Conservation (phyloP, 2,888 invertebrate genomes). For the Timema podura region DNA sequence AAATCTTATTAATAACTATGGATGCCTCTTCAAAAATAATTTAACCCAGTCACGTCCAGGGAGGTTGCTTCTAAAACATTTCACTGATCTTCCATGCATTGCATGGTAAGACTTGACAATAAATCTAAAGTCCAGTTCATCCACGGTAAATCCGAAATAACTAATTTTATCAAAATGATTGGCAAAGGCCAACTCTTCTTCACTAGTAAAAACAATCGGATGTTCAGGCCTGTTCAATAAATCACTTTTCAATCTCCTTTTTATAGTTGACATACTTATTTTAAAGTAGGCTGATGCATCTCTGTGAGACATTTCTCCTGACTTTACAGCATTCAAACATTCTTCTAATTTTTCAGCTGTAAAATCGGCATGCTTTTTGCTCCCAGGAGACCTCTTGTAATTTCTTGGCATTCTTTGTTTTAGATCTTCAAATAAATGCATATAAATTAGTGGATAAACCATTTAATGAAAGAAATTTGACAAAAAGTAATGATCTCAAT, state of each 20-base stretch:
- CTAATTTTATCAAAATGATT: neutral
- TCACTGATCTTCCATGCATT: slow-evolving; percentile 25
- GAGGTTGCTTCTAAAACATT: slow-evolving; percentile 34
- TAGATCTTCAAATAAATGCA: neutral
- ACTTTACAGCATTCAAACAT: slow-evolving; percentile 7
- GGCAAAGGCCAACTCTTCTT: neutral
- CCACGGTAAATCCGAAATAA: slow-evolving; percentile 35
- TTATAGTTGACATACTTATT: neutral
- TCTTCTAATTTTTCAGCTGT: neutral
- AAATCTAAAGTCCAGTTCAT: slow-evolving; percentile 29
- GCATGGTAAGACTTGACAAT: slow-evolving; percentile 32
- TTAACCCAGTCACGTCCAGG: slow-evolving; percentile 36
- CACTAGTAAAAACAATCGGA: slow-evolving; percentile 4
- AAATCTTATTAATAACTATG: slow-evolving; percentile 26
- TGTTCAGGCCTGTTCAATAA: neutral
- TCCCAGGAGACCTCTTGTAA: slow-evolving; percentile 7
- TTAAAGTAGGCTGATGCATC: neutral
- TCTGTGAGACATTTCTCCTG: neutral
- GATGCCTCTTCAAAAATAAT: slow-evolving; percentile 28
- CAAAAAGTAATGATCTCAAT: neutral
- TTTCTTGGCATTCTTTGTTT: neutral
- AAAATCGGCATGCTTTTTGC: neutral
- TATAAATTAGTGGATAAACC: neutral
- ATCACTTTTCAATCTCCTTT: neutral
- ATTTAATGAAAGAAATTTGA: neutral